Conservation (phyloP, 2,797 vertebrate genomes). For the Zenarchopterus dispar region DNA sequence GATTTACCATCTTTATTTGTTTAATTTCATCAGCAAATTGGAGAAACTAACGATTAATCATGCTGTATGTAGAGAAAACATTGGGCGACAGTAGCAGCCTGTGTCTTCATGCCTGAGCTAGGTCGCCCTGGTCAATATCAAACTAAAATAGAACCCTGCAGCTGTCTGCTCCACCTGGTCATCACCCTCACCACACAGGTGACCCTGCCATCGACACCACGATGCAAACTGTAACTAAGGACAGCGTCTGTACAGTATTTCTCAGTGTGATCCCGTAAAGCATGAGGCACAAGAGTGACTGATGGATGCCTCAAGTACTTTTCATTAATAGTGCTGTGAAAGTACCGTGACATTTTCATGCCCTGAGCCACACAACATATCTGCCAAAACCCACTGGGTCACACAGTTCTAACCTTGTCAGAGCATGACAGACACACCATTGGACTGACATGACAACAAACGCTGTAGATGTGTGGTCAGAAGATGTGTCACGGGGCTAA, state of each 20-base stretch:
- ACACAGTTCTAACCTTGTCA: constrained; percentile 50
- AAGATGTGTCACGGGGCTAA: constrained; percentile 39
- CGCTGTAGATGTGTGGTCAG: constrained; percentile 29
- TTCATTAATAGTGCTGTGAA: constrained; percentile 51
- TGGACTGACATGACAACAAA: constrained; percentile 38
- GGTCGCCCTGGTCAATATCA: constrained; percentile 61
- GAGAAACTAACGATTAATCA: constrained; percentile 2
- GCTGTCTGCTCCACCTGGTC: constrained; percentile 68
- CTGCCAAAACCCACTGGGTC: constrained; percentile 50
- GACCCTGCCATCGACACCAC: constrained; percentile 57
- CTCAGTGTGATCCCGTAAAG: constrained; percentile 27
- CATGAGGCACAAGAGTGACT: constrained; percentile 33
- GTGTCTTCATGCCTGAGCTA: constrained; percentile 50
- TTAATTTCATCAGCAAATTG: neutral
- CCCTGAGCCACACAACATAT: constrained; percentile 17
- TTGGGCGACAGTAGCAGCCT: constrained; percentile 3
- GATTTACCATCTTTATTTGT: neutral
- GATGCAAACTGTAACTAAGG: constrained; percentile 35
- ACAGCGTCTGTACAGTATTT: constrained; percentile 18
- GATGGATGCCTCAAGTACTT: constrained; percentile 45
- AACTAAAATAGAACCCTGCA: constrained; percentile 70
- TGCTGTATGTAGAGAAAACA: constrained; percentile 4
- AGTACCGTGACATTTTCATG: constrained; percentile 62
- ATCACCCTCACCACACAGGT: constrained; percentile 59
- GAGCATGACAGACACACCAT: constrained; percentile 18